Conservation (phyloP, 2,888 invertebrate genomes). For the Drosophila mimetica region DNA sequence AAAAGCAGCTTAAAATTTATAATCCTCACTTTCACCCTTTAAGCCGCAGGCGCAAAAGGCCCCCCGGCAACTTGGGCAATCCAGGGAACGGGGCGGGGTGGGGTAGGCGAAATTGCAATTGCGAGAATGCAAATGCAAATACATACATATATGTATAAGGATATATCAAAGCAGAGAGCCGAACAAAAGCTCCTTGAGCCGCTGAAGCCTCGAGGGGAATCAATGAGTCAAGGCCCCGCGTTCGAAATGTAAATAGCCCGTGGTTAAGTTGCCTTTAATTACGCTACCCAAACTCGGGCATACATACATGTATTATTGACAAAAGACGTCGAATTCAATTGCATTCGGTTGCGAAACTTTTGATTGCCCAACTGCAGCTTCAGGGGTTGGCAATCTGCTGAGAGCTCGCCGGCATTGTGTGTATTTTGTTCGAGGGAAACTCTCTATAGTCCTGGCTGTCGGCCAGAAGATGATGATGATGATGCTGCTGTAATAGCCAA, state of each 20-base stretch:
- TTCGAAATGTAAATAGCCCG: slow-evolving; percentile 49
- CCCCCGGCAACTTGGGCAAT: slow-evolving; percentile 21
- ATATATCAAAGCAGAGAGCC: slow-evolving; percentile 35
- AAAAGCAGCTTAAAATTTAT: slow-evolving; percentile 78
- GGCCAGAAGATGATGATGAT: slow-evolving; percentile 41
- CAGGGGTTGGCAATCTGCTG: slow-evolving; percentile 29
- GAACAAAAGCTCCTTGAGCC: slow-evolving; percentile 74
- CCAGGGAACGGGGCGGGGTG: background rate
- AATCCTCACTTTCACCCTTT: slow-evolving; percentile 78
- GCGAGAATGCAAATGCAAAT: slow-evolving; percentile 42
- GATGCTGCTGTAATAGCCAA: slow-evolving; percentile 46
- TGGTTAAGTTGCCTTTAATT: slow-evolving; percentile 54
- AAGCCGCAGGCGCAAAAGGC: slow-evolving; percentile 45
- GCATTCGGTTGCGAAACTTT: slow-evolving; percentile 44
- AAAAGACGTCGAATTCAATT: slow-evolving; percentile 51
- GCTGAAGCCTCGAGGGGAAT: slow-evolving; percentile 47
- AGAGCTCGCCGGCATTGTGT: slow-evolving; percentile 25
- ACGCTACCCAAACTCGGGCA: slow-evolving; percentile 23
- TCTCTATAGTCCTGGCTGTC: slow-evolving; percentile 35
- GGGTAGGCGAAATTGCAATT: slow-evolving; percentile 36
- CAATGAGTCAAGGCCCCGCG: slow-evolving; percentile 64
- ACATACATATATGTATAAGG: no score
- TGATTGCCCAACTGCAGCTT: slow-evolving; percentile 28
- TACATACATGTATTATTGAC: slow-evolving; percentile 28
- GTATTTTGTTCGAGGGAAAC: slow-evolving; percentile 11